phyloP scores from a whole-genome alignment of 2,797 vertebrate species.

The Enteromius anoplus region DNA sequence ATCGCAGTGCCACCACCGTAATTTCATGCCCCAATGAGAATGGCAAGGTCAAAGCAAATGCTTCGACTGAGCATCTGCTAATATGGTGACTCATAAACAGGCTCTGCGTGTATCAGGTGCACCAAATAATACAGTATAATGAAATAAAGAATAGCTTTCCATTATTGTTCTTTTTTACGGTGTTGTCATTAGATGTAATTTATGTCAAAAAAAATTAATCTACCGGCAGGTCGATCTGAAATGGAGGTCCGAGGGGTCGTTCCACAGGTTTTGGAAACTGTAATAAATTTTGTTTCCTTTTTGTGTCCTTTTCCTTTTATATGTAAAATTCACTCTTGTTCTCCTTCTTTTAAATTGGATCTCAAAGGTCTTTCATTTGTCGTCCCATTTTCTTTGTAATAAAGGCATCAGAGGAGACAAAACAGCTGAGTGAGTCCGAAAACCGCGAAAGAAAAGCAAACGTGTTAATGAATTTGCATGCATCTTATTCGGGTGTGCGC shows the following conservation, averaged over 20 bases:
- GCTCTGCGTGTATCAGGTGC: slow-evolving; percentile 99
- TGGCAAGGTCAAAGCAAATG: slow-evolving; percentile 99
- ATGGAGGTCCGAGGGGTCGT: slow-evolving; percentile 94
- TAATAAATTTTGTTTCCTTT: slow-evolving; percentile 77
- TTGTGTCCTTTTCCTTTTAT: slow-evolving; percentile 77
- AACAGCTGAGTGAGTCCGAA: slow-evolving; percentile 70
- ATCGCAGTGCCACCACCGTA: slow-evolving; percentile 99
- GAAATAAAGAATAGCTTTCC: slow-evolving; percentile 99
- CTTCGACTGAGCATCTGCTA: slow-evolving; percentile 99
- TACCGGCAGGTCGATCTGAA: slow-evolving; percentile 94
- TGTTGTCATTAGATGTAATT: slow-evolving; percentile 99
- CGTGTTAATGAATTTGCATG: slow-evolving; percentile 71
- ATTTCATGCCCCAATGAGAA: slow-evolving; percentile 99
- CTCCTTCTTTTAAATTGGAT: slow-evolving; percentile 72
- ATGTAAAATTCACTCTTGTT: slow-evolving; percentile 79
- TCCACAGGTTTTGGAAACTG: slow-evolving; percentile 89
- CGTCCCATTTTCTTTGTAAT: slow-evolving; percentile 69
- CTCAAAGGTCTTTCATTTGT: slow-evolving; percentile 76
- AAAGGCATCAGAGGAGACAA: slow-evolving; percentile 75
- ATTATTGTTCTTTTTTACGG: slow-evolving; percentile 99
- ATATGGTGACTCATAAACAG: slow-evolving; percentile 99
- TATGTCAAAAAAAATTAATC: slow-evolving; percentile 96
- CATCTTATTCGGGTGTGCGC: slow-evolving; percentile 67
- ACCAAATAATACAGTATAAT: slow-evolving; percentile 99
- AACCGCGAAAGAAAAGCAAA: slow-evolving; percentile 68